Base-by-base conservation (phyloP, 2,797 vertebrate genomes). In the Poecilia gillii region DNA sequence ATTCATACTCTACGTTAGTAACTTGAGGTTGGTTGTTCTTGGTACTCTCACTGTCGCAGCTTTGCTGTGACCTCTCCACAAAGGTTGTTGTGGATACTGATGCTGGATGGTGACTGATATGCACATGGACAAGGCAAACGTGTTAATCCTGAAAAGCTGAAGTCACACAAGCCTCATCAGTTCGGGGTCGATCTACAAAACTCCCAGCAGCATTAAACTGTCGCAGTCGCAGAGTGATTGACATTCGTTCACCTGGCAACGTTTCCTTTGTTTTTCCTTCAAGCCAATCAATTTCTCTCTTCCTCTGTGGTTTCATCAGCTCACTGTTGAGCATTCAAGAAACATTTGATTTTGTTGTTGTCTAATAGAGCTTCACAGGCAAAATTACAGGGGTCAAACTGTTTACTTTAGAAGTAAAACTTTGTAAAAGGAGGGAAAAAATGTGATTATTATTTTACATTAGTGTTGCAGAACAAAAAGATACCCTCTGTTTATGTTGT, bases 241-340 rank as follows among this genome's bases (percentile, higher is more conserved):
- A 70, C 73, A 57, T 70, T 46, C 31, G 16, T 57, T 55, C 49
- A 43, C 47, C 49, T 55, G 47, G 36, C 51, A 59, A 62, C 14
- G 8, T 62, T 62, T 73, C 70, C 55, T 64, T 46, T 62, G 55
- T 46, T 73, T 64, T 25, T 14, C 71, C 70, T 59, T 73, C 45
- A 78, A 59, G 20, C 62, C 14, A 16, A 80, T 74, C 73, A 80
- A 74, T 70, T 51, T 23, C 23, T 53, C 33, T 53, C 59, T 68
- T 64, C 57, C 57, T 41, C 72, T 74, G 36, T 53, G n/a, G 46
- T 73, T 79, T 47, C n/a, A 59, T 41, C 77, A 41, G 31, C 43
- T 2, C 33, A n/a, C 4, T 33, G 12, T 7, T 53, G 57, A 51
- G 36, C 59, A 18, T 25, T 45, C 23, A 43, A 47, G 36, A 39